These are phyloP conservation scores for Mycteria americana DNA, from an alignment of 2,797 vertebrate genomes.

Conservation along the genomic window DNA sequence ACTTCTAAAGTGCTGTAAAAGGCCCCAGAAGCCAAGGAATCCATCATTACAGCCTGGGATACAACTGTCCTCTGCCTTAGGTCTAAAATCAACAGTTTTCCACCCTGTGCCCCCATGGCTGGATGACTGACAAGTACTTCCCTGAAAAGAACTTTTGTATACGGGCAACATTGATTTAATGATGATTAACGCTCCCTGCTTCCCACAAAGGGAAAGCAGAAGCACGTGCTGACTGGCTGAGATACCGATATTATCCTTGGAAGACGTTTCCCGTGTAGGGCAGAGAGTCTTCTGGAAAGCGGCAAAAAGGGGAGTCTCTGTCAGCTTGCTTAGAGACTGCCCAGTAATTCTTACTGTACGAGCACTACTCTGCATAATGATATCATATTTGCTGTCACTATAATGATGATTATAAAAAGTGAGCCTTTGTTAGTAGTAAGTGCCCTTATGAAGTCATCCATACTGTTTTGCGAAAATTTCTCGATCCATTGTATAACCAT, in stretches of 20 bases:
- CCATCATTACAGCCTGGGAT: constrained; percentile 24
- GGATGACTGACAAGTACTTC: constrained; percentile 44
- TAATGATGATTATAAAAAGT: neutral
- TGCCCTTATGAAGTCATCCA: neutral
- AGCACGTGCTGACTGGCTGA: neutral
- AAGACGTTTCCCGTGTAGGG: neutral
- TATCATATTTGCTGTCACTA: neutral
- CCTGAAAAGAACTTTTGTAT: constrained; percentile 52
- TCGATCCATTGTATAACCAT: neutral
- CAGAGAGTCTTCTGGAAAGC: neutral
- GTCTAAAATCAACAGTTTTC: constrained; percentile 55
- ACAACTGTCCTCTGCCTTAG: constrained; percentile 21
- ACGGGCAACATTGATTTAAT: neutral
- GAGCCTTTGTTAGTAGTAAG: neutral
- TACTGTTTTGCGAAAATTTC: neutral
- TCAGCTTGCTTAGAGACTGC: neutral
- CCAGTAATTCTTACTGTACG: neutral
- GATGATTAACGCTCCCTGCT: constrained; percentile 22
- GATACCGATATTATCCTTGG: neutral
- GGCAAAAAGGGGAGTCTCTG: neutral
- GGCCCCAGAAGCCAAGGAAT: constrained; percentile 36
- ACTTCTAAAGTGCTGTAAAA: constrained; percentile 29
- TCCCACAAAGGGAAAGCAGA: constrained; percentile 39
- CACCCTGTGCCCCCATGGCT: neutral
- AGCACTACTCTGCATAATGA: neutral